These are phyloP conservation scores for Perithous albicinctus DNA, from an alignment of 2,888 invertebrate species.

Conservation along the genomic window DNA sequence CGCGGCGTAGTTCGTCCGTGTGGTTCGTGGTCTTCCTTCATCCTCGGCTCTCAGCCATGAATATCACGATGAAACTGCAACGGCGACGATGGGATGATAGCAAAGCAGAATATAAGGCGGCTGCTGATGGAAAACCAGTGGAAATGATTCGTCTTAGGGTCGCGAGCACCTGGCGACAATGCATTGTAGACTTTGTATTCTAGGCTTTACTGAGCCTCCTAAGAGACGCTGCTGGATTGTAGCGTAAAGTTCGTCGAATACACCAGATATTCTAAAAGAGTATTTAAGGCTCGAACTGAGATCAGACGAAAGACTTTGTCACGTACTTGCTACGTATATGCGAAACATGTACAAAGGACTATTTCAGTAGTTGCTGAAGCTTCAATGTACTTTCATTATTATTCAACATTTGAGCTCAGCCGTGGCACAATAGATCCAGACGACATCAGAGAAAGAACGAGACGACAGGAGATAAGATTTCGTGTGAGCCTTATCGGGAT, in stretches of 20 bases:
- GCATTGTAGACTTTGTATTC: background rate
- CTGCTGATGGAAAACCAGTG: constrained; percentile 29
- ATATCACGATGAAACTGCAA: constrained; percentile 16
- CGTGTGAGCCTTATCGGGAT: background rate
- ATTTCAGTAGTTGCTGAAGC: background rate
- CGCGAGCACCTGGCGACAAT: constrained; percentile 30
- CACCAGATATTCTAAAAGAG: background rate
- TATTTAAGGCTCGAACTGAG: constrained; percentile 4
- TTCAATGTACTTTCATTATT: constrained; percentile 11
- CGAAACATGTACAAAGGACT: background rate
- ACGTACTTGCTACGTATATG: background rate
- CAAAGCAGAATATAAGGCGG: constrained; percentile 2
- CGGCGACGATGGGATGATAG: constrained; percentile 17
- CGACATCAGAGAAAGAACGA: constrained; percentile 1
- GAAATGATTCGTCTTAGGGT: constrained; percentile 34
- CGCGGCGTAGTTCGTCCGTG: background rate
- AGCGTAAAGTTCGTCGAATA: constrained; percentile 1
- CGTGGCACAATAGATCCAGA: background rate
- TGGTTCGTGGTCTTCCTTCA: background rate
- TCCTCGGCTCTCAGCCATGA: constrained; percentile 7
- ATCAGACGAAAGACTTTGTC: background rate
- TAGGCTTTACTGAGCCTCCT: background rate
- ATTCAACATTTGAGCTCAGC: background rate
- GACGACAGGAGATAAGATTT: background rate
- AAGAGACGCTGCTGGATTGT: background rate